Evolutionary conservation across 2,888 invertebrate species (phyloP), one percentile per base, ranked within the genome.

Genomic region (Gonocerus acuteangulatus): DNA sequence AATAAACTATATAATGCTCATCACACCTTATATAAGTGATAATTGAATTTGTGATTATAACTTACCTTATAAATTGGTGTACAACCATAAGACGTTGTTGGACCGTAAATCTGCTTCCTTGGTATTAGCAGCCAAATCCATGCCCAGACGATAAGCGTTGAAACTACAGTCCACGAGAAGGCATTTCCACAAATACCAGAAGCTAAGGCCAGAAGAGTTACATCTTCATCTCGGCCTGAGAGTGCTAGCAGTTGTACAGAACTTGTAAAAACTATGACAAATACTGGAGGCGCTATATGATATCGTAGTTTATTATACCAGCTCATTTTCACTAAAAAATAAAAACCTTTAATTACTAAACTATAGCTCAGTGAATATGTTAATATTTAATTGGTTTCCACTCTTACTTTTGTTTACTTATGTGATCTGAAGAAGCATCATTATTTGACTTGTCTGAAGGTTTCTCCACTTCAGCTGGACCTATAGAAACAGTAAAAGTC

Each of bases 41-140:
- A n/a, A n/a, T n/a, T n/a, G n/a, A n/a, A n/a, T n/a, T n/a, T n/a
- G n/a, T n/a, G 9, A 27, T 27, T 4, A 27, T 9, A 27, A 27
- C 27, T 27, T 63, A 69, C 69, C 68, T 70, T 65, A 57, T 73
- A 73, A 4, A 65, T 67, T 0, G 80, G 79, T 7, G 71, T 69
- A 65, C 75, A 73, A 15, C 78, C 79, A 61, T 74, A 76, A 6
- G 72, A 71, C 0, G 79, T 78, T 2, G 73, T 69, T 0, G 79
- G 79, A 2, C 79, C 79, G 32, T 70, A 61, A 42, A 73, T 74
- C 11, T 68, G 70, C 44, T 73, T 72, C 62, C 69, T 68, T 2
- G 73, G 72, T 1, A 77, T 62, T 61, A 71, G 71, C 69, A 77
- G 72, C 70, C 75, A 74, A 13, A 75, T 19, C n/a, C 75, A 67